Percentiles rank a stretch among this genome's conserved stretches.
Conservation (phyloP, 2,113 vertebrate species). For the Ibidorhyncha struthersii region DNA sequence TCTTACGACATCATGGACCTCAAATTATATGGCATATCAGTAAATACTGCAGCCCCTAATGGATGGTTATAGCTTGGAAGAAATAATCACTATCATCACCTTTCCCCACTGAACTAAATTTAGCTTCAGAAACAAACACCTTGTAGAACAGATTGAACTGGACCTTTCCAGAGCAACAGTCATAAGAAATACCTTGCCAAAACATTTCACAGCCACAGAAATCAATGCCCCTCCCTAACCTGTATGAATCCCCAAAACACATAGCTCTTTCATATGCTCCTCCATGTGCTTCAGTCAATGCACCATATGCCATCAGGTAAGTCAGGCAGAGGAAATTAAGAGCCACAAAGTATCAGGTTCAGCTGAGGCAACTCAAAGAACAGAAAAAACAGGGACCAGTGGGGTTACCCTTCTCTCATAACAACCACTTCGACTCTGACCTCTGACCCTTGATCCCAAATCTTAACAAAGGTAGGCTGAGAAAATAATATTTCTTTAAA, state of each 20-base stretch:
- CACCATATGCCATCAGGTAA: not conserved
- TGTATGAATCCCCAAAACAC: not conserved
- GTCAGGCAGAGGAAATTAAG: not conserved
- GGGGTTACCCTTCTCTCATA: not conserved
- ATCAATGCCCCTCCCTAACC: not conserved
- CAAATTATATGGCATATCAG: conserved; percentile 30
- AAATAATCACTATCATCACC: conserved; percentile 34
- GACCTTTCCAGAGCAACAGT: not conserved
- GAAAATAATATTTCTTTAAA: not conserved
- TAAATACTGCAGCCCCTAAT: conserved; percentile 27
- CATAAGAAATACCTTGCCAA: not conserved
- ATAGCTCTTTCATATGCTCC: not conserved
- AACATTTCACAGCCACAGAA: not conserved
- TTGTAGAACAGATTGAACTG: not conserved
- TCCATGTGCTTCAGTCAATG: not conserved
- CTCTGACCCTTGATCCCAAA: not conserved
- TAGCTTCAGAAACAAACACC: conserved; percentile 1
- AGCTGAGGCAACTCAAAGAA: not conserved
- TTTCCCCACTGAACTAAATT: not conserved
- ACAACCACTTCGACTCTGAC: not conserved
- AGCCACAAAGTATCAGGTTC: not conserved
- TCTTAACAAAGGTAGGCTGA: not conserved
- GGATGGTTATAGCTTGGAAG: not conserved
- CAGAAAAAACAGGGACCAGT: not conserved
- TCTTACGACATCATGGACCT: not conserved